Conservation (phyloP, 2,797 vertebrate species). For the Dicrostonyx torquatus region DNA sequence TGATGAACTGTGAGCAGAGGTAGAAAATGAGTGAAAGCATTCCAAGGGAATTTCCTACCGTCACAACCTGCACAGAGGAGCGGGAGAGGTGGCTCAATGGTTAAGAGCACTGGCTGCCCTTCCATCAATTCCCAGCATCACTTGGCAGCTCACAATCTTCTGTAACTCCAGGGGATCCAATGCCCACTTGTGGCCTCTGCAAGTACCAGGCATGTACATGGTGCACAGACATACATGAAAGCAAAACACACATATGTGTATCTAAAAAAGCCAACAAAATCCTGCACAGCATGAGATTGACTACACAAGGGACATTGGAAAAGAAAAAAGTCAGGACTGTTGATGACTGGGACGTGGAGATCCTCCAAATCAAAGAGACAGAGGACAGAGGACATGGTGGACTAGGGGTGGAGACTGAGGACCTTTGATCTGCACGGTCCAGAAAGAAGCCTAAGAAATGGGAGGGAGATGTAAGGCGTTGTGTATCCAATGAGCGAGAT, state of each 20-base stretch:
- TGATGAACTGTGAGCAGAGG: neutral
- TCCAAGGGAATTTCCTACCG: neutral
- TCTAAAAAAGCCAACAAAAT: neutral
- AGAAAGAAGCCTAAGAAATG: neutral
- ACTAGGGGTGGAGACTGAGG: neutral
- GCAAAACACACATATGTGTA: neutral
- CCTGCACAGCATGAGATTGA: neutral
- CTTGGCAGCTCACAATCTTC: neutral
- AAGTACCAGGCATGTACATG: neutral
- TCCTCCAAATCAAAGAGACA: neutral
- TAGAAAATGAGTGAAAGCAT: neutral
- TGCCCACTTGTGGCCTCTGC: neutral
- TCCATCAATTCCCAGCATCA: neutral
- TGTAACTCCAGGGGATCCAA: neutral
- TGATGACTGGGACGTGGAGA: neutral
- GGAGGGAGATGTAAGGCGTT: neutral
- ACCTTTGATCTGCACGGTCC: rapidly evolving
- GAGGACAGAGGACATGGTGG: rapidly evolving
- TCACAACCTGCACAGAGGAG: neutral
- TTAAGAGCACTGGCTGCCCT: too few species aligned
- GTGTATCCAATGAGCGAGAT: neutral
- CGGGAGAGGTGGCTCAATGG: neutral
- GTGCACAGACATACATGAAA: neutral
- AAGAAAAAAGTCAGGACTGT: neutral
- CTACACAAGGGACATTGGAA: rapidly evolving